Percentiles rank a stretch among this genome's conserved stretches.
These are phyloP conservation scores for Acanthopagrus latus DNA, from an alignment of 2,797 vertebrate species.

Conservation along the genomic window DNA sequence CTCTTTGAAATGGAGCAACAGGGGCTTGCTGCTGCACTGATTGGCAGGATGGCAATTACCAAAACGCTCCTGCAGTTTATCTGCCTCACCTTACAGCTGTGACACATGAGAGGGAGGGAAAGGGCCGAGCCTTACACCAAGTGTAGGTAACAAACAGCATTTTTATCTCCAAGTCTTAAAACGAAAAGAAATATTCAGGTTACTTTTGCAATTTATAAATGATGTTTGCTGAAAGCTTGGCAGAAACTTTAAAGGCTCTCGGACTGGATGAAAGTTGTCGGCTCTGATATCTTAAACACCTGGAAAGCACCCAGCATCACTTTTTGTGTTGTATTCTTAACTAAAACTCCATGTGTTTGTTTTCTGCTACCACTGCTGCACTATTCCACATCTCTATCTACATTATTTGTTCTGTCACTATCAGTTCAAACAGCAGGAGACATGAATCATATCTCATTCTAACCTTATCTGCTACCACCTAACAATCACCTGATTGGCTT, in stretches of 20 bases:
- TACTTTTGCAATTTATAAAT: neutral
- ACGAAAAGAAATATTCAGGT: neutral
- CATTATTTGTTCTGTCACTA: no score
- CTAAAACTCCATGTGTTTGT: neutral
- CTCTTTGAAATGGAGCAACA: constrained; percentile 71
- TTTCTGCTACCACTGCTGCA: neutral
- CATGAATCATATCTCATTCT: no score
- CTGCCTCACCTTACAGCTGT: constrained; percentile 27
- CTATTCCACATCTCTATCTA: neutral
- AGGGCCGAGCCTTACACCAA: constrained; percentile 1
- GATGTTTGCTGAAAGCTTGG: no score
- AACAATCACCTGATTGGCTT: neutral
- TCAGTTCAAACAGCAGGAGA: no score
- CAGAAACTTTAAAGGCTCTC: neutral
- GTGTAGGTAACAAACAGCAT: neutral
- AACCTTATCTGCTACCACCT: neutral
- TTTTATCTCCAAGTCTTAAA: neutral
- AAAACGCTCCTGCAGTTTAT: constrained; percentile 37
- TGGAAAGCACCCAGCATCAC: neutral
- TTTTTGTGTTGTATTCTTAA: neutral
- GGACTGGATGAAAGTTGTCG: neutral
- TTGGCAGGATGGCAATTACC: constrained; percentile 59
- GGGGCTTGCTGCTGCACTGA: constrained; percentile 56
- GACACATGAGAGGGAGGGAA: constrained; percentile 3
- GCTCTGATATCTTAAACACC: neutral